Base-by-base conservation (phyloP, 64 coral and sea anemone genomes). In the Dendronephthya gigantea region DNA sequence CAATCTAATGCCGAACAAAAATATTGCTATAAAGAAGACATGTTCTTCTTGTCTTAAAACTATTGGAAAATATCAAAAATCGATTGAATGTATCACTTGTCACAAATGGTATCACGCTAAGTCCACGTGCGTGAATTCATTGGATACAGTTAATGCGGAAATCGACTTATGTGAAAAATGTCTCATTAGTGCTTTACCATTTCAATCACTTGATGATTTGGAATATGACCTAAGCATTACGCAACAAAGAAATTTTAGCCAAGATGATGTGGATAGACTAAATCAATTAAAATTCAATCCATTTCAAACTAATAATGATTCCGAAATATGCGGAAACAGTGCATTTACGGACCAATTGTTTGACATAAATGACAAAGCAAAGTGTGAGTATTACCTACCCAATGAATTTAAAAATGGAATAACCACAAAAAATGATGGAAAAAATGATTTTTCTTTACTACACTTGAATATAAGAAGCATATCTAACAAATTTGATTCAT, bases 401-500 rank as follows among this genome's bases (percentile, higher is more conserved):
- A 15, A 66, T 66, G 58, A n/a, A 30, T 30, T 66, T 66, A 66
- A 66, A 15, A 66, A 66, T 8, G 3, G 22, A 5, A 7, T 30
- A n/a, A 7, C 58, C 4, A 17, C 22, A 7, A n/a, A 6, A 58
- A 58, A n/a, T 58, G 2, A 19, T 11, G 2, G 14, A 58, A 11
- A 1, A 11, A 2, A 58, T 11, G 14, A 17, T 76, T 88, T 88
- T 41, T 82, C 74, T 79, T 10, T 83, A 48, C 59, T 88, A 36
- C 87, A 88, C 52, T 55, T 83, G 30, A 88, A 83, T 83, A 82
- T 28, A 79, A 82, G 87, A 51, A 88, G 87, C 40, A 45, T 88
- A 88, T 39, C 70, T 82, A 82, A 82, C 34, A 88, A 72, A 51
- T 84, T 83, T 74, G 55, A 70, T 89, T 52, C 49, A 39, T 37